phyloP scores from a whole-genome alignment of 2,113 vertebrate genomes.

The Petroica traversi region DNA sequence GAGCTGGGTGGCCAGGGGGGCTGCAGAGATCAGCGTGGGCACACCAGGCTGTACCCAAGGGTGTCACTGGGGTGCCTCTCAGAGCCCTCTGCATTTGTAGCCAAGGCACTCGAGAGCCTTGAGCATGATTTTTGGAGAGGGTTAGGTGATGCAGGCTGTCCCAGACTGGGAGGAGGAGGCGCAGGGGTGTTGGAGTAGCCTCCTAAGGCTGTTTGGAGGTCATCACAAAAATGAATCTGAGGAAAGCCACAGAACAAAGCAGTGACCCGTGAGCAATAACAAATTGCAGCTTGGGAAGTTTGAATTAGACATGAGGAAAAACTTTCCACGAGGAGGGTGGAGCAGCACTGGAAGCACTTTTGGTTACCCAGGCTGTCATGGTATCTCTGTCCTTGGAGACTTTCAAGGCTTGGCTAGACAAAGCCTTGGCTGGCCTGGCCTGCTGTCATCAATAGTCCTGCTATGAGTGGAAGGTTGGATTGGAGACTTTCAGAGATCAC shows the following conservation, averaged over 20 bases:
- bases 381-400: constrained; percentile 40
- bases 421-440: constrained; percentile 4
- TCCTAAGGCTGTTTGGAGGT: background rate
- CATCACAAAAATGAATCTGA: background rate
- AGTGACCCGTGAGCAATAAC: background rate
- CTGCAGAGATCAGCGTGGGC: background rate
- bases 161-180: background rate
- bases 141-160: background rate
- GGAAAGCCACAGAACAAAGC: background rate
- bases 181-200: background rate
- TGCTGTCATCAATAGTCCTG: background rate
- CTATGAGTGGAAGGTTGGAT: constrained; percentile 11
- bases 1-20: background rate
- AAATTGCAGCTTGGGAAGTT: constrained; percentile 12
- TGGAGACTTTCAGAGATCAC: background rate
- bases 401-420: constrained; percentile 44
- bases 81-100: background rate
- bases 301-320: background rate
- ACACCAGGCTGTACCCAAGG: background rate
- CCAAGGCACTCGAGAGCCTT: background rate
- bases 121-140: background rate
- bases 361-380: background rate
- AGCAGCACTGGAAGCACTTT: constrained; percentile 26
- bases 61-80: background rate
- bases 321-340: background rate